Conservation (phyloP, 2,888 invertebrate species). For the Griposia aprilina region DNA sequence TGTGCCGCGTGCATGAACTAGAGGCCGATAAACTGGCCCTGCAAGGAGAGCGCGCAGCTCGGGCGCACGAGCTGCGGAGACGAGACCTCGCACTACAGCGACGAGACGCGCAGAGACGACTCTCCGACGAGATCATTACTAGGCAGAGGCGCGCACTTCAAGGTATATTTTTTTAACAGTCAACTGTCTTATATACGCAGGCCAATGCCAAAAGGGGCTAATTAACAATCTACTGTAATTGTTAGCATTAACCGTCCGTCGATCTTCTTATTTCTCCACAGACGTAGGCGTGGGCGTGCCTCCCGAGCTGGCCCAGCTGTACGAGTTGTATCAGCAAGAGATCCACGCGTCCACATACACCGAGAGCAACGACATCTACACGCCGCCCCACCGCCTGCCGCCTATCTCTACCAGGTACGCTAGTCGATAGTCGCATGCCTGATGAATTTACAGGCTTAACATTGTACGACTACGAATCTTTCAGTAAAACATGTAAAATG, state of each 20-base stretch:
- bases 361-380: constrained; percentile 90
- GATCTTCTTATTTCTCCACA: constrained; percentile 42
- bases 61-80: constrained; percentile 96
- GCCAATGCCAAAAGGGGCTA: not conserved
- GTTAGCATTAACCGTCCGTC: not conserved
- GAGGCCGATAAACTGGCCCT: constrained; percentile 98
- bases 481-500: not conserved
- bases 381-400: constrained; percentile 91
- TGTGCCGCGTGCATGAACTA: constrained; percentile 97
- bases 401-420: constrained; percentile 91
- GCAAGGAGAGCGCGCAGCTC: constrained; percentile 95
- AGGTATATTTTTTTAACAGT: constrained; percentile 85
- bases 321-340: constrained; percentile 96
- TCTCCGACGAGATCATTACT: constrained; percentile 98
- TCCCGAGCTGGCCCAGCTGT: constrained; percentile 94
- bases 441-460: not conserved
- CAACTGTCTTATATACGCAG: not conserved
- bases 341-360: constrained; percentile 95
- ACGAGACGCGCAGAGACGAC: constrained; percentile 95
- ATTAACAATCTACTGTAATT: not conserved
- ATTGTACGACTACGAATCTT: not conserved
- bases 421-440: not conserved
- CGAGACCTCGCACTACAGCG: constrained; percentile 95
- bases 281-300: constrained; percentile 93
- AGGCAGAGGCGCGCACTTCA: constrained; percentile 96